Evolutionary conservation across 2,113 vertebrate genomes (phyloP), one percentile per base, ranked within the genome.

Genomic region (Hoplias malabaricus): DNA sequence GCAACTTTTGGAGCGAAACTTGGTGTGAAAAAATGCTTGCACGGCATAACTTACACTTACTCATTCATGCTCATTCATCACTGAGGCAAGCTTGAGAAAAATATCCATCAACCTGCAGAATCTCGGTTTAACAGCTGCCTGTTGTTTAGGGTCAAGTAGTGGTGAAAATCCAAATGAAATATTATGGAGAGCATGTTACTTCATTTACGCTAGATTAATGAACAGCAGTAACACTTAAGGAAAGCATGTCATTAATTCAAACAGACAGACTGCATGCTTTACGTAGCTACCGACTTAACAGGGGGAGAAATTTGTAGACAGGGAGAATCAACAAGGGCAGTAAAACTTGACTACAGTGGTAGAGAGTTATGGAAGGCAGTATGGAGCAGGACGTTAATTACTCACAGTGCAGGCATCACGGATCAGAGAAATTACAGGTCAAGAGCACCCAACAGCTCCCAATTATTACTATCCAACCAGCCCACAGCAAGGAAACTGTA

Each of bases 351-450:
- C 42, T 69, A 70, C 27, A 56, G 59, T 71, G 21, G n/a, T 43
- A 72, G 31, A 82, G 50, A 82, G 53, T 50, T 61, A 59, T 79
- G 77, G 56, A 72, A 79, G 72, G 57, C 67, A 43, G 53, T 31
- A 19, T 56, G 53, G 61, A 72, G 50, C 81, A 76, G 73, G 57
- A 40, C 66, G 54, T 68, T 80, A 80, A 84, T 84, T 82, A 80
- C 77, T 78, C 62, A 62, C 68, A 66, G 66, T 68, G 62, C 65
- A 61, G 66, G 57, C 67, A 77, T 74, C 75, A 74, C 31, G 43
- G 63, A 75, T 72, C 69, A 42, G 76, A 70, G 78, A 81, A 82
- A 83, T 83, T 83, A 83, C 80, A 81, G 76, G 73, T 81, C 78
- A 73, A 69, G 73, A 71, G 66, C 63, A 69, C 73, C 76, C 65